phyloP scores from a whole-genome alignment of 2,797 vertebrate species.

The Xiphorhynchus erythropygius region DNA sequence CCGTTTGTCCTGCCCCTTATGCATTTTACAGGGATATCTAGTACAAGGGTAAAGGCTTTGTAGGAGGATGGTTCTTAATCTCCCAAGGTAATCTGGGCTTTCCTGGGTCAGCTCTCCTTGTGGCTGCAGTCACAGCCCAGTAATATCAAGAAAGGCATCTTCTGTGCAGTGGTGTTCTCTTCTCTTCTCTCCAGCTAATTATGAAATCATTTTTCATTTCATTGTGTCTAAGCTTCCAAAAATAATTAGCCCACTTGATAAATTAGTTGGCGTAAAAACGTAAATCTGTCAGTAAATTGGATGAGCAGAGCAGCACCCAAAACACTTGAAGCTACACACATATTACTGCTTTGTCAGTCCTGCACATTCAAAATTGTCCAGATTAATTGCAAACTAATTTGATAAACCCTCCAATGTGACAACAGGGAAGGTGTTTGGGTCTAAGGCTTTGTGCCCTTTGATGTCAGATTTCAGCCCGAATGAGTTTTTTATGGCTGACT shows the following conservation, averaged over 20 bases:
- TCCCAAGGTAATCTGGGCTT: neutral
- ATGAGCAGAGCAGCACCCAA: neutral
- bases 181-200: neutral
- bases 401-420: neutral
- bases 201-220: neutral
- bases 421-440: slow-evolving; percentile 7
- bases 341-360: neutral
- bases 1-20: neutral
- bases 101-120: neutral
- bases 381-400: slow-evolving; percentile 18
- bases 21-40: neutral
- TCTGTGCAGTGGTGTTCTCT: neutral
- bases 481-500: slow-evolving; percentile 48
- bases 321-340: neutral
- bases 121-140: neutral
- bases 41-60: rapidly evolving
- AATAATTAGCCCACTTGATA: slow-evolving; percentile 18
- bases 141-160: neutral
- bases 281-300: neutral
- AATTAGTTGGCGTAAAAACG: neutral
- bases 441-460: slow-evolving; percentile 16
- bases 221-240: neutral
- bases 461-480: slow-evolving; percentile 31
- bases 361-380: neutral
- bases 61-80: neutral